A percentile compares a stretch with the other conserved stretches of the same genome.
These are phyloP conservation scores for Steinernema scapterisci DNA, from an alignment of 2,888 invertebrate species.

Conservation along the genomic window DNA sequence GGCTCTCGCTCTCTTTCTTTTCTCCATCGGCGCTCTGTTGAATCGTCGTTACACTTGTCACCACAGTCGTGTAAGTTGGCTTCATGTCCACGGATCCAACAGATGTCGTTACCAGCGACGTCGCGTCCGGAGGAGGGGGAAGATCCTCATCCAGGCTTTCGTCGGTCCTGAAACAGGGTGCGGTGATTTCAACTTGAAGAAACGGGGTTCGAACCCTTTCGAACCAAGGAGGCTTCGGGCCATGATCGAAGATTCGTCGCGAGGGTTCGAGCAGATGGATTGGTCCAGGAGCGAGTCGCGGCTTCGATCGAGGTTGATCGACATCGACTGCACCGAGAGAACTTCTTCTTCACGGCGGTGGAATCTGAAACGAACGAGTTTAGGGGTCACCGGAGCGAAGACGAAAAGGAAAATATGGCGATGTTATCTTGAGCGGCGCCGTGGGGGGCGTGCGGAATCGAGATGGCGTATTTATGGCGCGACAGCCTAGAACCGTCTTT, in stretches of 20 bases:
- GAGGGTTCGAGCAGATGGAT: slow-evolving; percentile 52
- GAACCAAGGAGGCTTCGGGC: slow-evolving; percentile 15
- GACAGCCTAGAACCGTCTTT: background rate
- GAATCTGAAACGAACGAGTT: slow-evolving; percentile 8
- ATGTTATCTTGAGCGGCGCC: background rate
- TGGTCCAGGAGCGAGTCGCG: slow-evolving; percentile 52
- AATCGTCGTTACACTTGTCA: slow-evolving; percentile 9
- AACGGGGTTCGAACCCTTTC: background rate
- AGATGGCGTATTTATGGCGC: slow-evolving; percentile 2
- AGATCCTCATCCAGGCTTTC: slow-evolving; percentile 22
- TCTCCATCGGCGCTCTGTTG: slow-evolving; percentile 1
- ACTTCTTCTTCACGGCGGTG: slow-evolving; percentile 12
- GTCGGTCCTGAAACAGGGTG: background rate
- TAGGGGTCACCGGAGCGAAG: background rate
- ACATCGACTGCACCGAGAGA: slow-evolving; percentile 46
- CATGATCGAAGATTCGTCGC: slow-evolving; percentile 43
- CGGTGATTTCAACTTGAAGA: background rate
- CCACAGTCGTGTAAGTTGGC: slow-evolving; percentile 1
- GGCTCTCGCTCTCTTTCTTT: slow-evolving; percentile 12
- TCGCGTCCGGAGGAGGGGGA: slow-evolving; percentile 7
- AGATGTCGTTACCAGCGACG: background rate
- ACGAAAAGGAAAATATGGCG: no score
- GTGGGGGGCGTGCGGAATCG: slow-evolving; percentile 24
- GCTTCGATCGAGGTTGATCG: slow-evolving; percentile 51
- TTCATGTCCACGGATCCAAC: background rate